Base-by-base conservation (phyloP, 2,797 vertebrate genomes). In the Australoheros facetus region DNA sequence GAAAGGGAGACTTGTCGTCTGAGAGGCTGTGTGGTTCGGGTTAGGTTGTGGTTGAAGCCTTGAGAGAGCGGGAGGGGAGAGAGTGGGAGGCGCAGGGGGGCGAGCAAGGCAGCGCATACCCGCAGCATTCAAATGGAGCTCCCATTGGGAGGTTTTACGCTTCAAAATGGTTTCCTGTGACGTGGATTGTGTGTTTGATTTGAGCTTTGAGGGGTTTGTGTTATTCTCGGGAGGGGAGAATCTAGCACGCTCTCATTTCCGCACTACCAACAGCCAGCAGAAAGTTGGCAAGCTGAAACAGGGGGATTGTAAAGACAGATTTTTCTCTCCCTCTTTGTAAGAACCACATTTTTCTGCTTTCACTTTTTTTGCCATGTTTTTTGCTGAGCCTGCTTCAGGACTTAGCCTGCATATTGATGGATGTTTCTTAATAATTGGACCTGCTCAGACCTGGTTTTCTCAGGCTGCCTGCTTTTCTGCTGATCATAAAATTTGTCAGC, bases 101-200 rank as follows among this genome's bases (percentile, higher is more conserved):
- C 75, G 87, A 89, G 94, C 85, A 64, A 92, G 92, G 94, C 93
- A 94, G 93, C 87, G 66, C 90, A 93, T 94, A 95, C 94, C 93
- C 93, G 88, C 93, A 93, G 94, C 93, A 95, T 95, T 96, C 91
- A 94, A 95, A 95, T 95, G 93, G 91, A 94, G 94, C 94, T 96
- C 95, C 96, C 95, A 91, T 91, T 94, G 96, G 96, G 96, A 96
- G 95, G 94, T 94, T 95, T 95, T 95, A 96, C 94, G 95, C 95
- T 95, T 95, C 94, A 94, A 95, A 96, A 96, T 96, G 95, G 95
- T 96, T 96, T 96, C 96, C 95, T 96, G 94, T 96, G 96, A 96
- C 95, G 95, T 96, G 89, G 95, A 95, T 95, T 94, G 94, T 95
- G 95, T 96, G 95, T 96, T 96, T 96, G 95, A 96, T 96, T 96